phyloP scores from a whole-genome alignment of 2,888 invertebrate genomes.

The Caenorhabditis panamensis region DNA sequence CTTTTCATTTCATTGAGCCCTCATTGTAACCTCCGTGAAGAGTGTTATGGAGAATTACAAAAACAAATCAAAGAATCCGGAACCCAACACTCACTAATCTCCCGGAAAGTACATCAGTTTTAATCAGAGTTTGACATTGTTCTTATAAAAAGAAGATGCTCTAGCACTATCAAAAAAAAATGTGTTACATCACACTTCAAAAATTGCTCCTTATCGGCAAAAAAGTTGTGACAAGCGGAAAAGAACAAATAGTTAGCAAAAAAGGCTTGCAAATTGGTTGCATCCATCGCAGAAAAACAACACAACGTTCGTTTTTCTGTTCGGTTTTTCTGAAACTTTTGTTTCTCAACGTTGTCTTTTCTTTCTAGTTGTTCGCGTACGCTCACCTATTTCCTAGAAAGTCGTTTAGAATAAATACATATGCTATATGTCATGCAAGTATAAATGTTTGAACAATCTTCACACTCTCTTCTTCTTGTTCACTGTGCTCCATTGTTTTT shows the following conservation, averaged over 20 bases:
- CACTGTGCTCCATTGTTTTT: slow-evolving; percentile 10
- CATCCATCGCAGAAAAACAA: not conserved
- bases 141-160: not conserved
- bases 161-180: slow-evolving; percentile 8
- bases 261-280: not conserved
- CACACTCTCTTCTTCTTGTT: slow-evolving; percentile 10
- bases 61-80: not conserved
- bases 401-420: not conserved
- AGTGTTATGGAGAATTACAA: not conserved
- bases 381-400: not conserved
- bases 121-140: not conserved
- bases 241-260: not conserved
- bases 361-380: not conserved
- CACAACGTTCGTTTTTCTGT: not conserved
- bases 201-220: slow-evolving; percentile 14
- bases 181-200: slow-evolving; percentile 13
- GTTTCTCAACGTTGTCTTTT: not conserved
- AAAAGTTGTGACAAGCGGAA: not conserved
- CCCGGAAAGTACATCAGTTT: not conserved
- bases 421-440: slow-evolving; percentile 12
- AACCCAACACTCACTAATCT: not conserved
- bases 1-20: too few relatives aligned
- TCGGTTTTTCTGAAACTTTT: not conserved
- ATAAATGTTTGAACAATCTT: slow-evolving; percentile 17
- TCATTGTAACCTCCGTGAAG: too few relatives aligned